Evolutionary conservation across 2,113 vertebrate species (phyloP).

Genomic region (Climacteris rufus): DNA sequence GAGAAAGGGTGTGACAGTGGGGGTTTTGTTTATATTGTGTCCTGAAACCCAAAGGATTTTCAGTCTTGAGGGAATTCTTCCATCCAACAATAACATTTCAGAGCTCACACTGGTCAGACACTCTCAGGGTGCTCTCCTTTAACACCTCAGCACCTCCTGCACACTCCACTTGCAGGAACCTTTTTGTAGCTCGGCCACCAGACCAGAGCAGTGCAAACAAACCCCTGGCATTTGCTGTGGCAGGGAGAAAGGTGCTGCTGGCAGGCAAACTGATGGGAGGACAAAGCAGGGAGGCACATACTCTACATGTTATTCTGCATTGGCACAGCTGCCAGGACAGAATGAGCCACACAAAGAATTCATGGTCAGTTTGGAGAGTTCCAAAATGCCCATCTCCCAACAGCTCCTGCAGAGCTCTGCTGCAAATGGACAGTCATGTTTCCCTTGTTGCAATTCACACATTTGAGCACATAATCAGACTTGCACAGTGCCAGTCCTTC

Average conservation of each 20-base stretch:
- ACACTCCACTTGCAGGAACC: neutral
- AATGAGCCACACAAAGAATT: neutral
- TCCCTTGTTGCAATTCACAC: neutral
- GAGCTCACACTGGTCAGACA: neutral
- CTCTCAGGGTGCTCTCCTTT: neutral
- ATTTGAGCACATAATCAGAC: neutral
- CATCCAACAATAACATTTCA: neutral
- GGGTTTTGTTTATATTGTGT: neutral
- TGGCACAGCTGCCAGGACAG: neutral
- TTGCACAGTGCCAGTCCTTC: neutral
- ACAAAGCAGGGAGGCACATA: neutral
- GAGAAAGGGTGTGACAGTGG: neutral
- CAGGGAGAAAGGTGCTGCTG: neutral
- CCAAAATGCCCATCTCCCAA: neutral
- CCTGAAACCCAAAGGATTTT: neutral
- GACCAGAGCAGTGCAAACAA: neutral
- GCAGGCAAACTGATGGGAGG: neutral
- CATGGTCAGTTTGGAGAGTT: neutral
- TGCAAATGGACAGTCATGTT: neutral
- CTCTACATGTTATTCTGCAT: neutral
- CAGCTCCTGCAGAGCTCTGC: neutral
- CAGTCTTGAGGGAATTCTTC: neutral
- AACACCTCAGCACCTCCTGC: neutral
- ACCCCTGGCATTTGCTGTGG: rapidly evolving
- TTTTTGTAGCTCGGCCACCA: neutral